Evolutionary conservation across 1,140 invertebrate species (phyloP), one percentile per base, ranked within the genome.

Genomic region (Cydia amplana): DNA sequence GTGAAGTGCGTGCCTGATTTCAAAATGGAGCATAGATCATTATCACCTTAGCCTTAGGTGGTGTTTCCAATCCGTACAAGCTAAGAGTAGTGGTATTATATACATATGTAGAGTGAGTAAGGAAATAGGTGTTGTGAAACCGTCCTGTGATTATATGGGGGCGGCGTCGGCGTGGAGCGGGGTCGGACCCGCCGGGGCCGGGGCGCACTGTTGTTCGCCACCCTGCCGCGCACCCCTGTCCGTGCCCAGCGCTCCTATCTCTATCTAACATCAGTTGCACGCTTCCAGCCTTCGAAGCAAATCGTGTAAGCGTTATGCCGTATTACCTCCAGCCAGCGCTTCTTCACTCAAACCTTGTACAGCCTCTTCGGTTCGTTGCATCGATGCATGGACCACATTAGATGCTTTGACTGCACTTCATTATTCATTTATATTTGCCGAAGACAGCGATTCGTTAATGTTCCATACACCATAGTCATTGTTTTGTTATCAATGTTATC

Each of bases 381-480:
- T 87, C 79, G 77, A 91, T 87, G 91, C 89, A 92, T 91, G 89
- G 82, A 87, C 88, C 89, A 91, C 89, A 85, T 78, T 91, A 91
- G 89, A 90, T 80, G 89, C 88, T 92, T 92, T 80, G 32, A 77
- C 74, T 88, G 91, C 91, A 91, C 88, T 79, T 83, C 81, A 89
- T 86, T 76, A 75, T 82, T 85, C 87, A 92, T 74, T 83, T 80
- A 79, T 78, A 82, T 85, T 83, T 83, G 65, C 25, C 25, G 65
- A 70, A 36, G 65, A 70, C n/a, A 40, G 65, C 16, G 36, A 70
- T 9, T 70, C 32, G 28, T 70, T 70, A 70, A 70, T 70, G 65
- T 70, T 70, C 65, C 65, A 70, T 70, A 36, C 73, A 60, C 75
- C 77, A 86, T 81, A 74, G 74, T 82, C 74, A 80, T 81, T 80